phyloP scores from a whole-genome alignment of 2,888 invertebrate species.

The Lycocerus yunnanus region DNA sequence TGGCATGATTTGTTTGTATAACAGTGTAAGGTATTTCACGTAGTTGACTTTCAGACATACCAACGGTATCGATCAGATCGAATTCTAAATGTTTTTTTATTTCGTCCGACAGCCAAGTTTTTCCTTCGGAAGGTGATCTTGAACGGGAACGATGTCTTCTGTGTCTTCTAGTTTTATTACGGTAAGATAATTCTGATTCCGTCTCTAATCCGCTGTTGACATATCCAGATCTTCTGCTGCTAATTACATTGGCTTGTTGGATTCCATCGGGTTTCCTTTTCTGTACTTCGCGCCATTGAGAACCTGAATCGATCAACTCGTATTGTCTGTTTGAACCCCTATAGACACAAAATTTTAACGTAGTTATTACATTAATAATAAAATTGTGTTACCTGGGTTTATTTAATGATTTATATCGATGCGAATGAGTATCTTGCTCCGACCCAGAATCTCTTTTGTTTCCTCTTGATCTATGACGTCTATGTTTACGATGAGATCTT shows the following conservation, averaged over 20 bases:
- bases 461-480: constrained; percentile 76
- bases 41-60: constrained; percentile 86
- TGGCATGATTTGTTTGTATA: constrained; percentile 72
- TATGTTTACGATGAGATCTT: constrained; percentile 75
- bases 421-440: constrained; percentile 66
- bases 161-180: constrained; percentile 46
- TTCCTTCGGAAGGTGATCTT: constrained; percentile 70
- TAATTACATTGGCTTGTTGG: constrained; percentile 73
- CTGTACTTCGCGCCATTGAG: constrained; percentile 88
- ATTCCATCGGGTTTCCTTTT: constrained; percentile 67
- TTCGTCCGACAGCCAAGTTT: constrained; percentile 76
- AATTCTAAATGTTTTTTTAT: constrained; percentile 86
- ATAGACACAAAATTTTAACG: background rate
- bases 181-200: constrained; percentile 55
- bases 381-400: constrained; percentile 37
- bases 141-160: constrained; percentile 61
- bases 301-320: constrained; percentile 84
- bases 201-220: constrained; percentile 56
- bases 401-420: constrained; percentile 44
- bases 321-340: constrained; percentile 57
- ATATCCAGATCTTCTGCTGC: constrained; percentile 57
- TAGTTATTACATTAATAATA: background rate
- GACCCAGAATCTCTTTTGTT: constrained; percentile 75
- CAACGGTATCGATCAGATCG: constrained; percentile 84
- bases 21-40: constrained; percentile 89